phyloP scores from a whole-genome alignment of 2,888 invertebrate genomes.

The Opisthograptis luteolata region DNA sequence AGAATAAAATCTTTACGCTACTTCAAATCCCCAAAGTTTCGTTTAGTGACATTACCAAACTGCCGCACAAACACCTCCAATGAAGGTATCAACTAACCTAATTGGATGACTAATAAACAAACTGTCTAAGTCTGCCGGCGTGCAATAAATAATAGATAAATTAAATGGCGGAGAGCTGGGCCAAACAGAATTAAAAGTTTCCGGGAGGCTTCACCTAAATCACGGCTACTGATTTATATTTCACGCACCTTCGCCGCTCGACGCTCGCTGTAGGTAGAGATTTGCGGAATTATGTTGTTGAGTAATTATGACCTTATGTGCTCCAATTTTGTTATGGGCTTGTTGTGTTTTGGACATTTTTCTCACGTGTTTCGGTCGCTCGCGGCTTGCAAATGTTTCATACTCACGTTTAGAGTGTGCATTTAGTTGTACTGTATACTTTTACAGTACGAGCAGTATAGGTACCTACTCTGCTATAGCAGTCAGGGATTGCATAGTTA shows the following conservation, averaged over 20 bases:
- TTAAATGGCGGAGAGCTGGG: constrained; percentile 63
- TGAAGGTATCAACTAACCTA: constrained; percentile 52
- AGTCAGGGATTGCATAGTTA: no score
- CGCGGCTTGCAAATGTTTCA: constrained; percentile 14
- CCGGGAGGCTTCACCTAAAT: constrained; percentile 72
- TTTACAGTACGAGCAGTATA: no score
- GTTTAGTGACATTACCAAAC: constrained; percentile 15
- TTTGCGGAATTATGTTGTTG: constrained; percentile 41
- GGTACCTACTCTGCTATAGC: no score
- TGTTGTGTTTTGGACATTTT: constrained; percentile 20
- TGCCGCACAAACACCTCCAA: constrained; percentile 26
- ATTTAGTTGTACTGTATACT: constrained; percentile 4
- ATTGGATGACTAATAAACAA: constrained; percentile 71
- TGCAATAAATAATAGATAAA: constrained; percentile 76
- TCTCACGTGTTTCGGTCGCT: constrained; percentile 18
- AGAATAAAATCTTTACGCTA: no score
- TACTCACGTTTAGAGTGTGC: constrained; percentile 15
- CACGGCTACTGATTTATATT: constrained; percentile 76
- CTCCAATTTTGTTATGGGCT: constrained; percentile 22
- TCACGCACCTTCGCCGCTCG: constrained; percentile 64
- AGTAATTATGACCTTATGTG: constrained; percentile 36
- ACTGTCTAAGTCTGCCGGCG: constrained; percentile 63
- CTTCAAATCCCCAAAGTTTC: no score
- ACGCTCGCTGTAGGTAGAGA: constrained; percentile 28
- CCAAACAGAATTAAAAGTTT: constrained; percentile 78